These are phyloP conservation scores for Hypolimnas misippus DNA, from an alignment of 2,888 invertebrate genomes.

Conservation along the genomic window DNA sequence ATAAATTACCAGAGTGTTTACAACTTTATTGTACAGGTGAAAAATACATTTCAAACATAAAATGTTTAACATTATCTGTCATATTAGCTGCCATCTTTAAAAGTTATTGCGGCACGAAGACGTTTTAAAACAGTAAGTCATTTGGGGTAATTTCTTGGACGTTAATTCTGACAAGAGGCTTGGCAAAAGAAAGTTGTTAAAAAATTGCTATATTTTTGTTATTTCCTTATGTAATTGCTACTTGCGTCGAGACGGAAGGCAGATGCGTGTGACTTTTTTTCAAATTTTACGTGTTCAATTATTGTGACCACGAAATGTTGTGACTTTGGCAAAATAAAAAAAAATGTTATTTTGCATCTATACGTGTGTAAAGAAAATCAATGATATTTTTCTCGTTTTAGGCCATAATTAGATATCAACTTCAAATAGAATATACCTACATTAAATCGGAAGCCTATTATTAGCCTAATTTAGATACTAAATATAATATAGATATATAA, in stretches of 20 bases:
- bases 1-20: not conserved
- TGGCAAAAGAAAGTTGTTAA: conserved; percentile 63
- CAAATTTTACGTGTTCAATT: conserved; percentile 67
- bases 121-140: conserved; percentile 54
- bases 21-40: conserved; percentile 10
- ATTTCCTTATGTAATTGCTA: conserved; percentile 72
- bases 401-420: no score
- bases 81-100: conserved; percentile 35
- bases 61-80: conserved; percentile 26
- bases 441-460: no score
- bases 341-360: not conserved
- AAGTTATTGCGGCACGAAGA: conserved; percentile 34
- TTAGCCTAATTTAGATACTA: no score
- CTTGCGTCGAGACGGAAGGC: conserved; percentile 65
- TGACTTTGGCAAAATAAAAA: not conserved
- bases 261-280: conserved; percentile 77
- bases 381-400: no score
- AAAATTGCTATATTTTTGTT: conserved; percentile 63
- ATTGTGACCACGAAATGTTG: conserved; percentile 42
- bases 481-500: no score
- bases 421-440: no score
- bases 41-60: conserved; percentile 6
- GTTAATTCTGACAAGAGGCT: conserved; percentile 53
- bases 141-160: conserved; percentile 55
- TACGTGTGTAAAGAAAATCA: not conserved